A percentile compares a stretch with the other conserved stretches of the same genome.
These are phyloP conservation scores for Procambarus virginalis DNA, from an alignment of 1,140 invertebrate species.

Conservation along the genomic window DNA sequence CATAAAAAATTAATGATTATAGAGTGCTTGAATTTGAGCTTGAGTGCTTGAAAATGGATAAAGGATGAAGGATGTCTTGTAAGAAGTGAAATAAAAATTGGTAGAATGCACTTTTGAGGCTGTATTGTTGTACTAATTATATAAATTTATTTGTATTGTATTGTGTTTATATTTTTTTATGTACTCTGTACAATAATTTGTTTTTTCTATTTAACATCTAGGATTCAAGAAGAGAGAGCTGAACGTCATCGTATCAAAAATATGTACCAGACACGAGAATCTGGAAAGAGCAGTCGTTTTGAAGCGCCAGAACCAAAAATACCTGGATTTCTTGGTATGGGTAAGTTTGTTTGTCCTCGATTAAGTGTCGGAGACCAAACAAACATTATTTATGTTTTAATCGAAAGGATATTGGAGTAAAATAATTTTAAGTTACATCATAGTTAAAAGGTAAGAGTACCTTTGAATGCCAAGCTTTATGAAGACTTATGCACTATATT, in stretches of 20 bases:
- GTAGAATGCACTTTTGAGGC: no score
- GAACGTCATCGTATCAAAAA: slow-evolving; percentile 87
- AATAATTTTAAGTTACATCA: not conserved
- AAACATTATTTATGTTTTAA: slow-evolving; percentile 24
- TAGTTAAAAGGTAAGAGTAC: not conserved
- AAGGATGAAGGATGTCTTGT: no score
- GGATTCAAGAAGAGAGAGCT: slow-evolving; percentile 97
- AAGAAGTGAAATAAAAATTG: no score
- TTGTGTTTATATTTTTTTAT: no score
- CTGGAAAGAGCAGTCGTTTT: slow-evolving; percentile 72
- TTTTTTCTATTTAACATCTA: slow-evolving; percentile 73
- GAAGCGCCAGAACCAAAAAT: slow-evolving; percentile 70
- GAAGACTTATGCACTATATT: no score
- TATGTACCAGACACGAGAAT: slow-evolving; percentile 74
- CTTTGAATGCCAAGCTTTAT: not conserved
- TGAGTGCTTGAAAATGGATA: no score
- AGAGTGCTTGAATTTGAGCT: no score
- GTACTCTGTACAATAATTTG: no score
- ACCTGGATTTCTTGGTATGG: slow-evolving; percentile 59
- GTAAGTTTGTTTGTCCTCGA: slow-evolving; percentile 59
- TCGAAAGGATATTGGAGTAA: not conserved
- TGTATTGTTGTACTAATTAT: no score
- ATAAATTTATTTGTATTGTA: no score
- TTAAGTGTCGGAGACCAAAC: slow-evolving; percentile 39
- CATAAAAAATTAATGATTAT: no score